Evolutionary conservation across 2,797 vertebrate species (phyloP), one percentile per base, ranked within the genome.

Genomic region (Sternotherus odoratus): DNA sequence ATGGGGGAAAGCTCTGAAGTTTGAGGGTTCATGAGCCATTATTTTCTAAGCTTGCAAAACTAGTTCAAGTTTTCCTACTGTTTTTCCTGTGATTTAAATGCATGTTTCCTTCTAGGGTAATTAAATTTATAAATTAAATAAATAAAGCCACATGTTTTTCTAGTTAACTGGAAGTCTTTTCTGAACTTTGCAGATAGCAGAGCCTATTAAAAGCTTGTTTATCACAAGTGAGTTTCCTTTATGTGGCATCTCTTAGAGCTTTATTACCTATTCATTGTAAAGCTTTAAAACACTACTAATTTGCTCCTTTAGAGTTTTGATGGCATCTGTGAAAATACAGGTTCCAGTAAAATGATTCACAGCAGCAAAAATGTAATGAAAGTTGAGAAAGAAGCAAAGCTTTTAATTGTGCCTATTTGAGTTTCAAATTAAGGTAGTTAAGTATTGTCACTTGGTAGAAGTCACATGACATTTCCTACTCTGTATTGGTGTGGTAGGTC

Each of bases 61-160:
- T 79, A 77, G 17, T 83, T 84, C 86, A 33, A 56, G 78, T 89
- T 86, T 74, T 83, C 79, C 57, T 49, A 82, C 23, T 79, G 49
- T 46, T 93, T 66, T 49, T 66, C 75, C 30, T 74, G 17, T 66
- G 36, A 92, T 60, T 46, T 87, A 79, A 92, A 79, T 81, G 15
- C 36, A 30, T 63, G 19, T 60, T 95, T 90, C 78, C 84, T 91
- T 93, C 77, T 79, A 56, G 72, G 78, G 80, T 87, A 95, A 90
- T 79, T 90, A 46, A 19, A 2, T 79, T 85, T 75, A 87, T 28
- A 90, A 79, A 82, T 79, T 13, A 69, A 23, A 69, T 74, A 88
- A 83, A 82, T 75, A 46, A 89, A 91, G 16, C 49, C 72, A 5
- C 83, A 10, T 54, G 1, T 54, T 94, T 85, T 81, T 28, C 26